Conservation (phyloP, 2,113 vertebrate genomes). For the Oryzias melastigma region DNA sequence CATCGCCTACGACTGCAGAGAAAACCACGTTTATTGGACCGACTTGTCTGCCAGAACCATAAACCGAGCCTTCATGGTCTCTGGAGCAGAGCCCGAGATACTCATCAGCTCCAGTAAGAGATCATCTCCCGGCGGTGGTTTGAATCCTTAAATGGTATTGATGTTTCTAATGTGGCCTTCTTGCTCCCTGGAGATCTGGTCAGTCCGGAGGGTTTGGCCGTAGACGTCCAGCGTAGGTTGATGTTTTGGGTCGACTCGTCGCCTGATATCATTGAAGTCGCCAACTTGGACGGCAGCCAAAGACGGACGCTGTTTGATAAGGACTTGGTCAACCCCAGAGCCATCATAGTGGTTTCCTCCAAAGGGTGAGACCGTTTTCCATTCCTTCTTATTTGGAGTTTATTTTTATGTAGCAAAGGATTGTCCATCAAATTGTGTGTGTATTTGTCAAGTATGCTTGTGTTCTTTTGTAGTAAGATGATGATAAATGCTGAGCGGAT, state of each 20-base stretch:
- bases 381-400: neutral
- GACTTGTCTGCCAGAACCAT: constrained; percentile 90
- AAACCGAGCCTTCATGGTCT: constrained; percentile 81
- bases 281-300: constrained; percentile 86
- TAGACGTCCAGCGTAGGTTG: constrained; percentile 83
- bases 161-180: neutral
- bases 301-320: constrained; percentile 83
- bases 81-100: constrained; percentile 87
- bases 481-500: no score
- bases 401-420: neutral
- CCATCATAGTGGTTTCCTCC: constrained; percentile 89
- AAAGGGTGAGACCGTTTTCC: constrained; percentile 78
- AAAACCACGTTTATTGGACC: constrained; percentile 92
- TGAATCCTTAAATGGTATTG: neutral
- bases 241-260: constrained; percentile 97
- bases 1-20: constrained; percentile 89
- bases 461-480: no score
- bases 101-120: constrained; percentile 85
- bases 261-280: constrained; percentile 86
- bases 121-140: neutral
- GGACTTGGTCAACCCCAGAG: constrained; percentile 92
- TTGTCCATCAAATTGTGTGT: no score
- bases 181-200: constrained; percentile 79
- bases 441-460: no score
- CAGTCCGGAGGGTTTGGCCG: constrained; percentile 91